Conservation (phyloP, 2,888 invertebrate genomes). For the Noctua comes region DNA sequence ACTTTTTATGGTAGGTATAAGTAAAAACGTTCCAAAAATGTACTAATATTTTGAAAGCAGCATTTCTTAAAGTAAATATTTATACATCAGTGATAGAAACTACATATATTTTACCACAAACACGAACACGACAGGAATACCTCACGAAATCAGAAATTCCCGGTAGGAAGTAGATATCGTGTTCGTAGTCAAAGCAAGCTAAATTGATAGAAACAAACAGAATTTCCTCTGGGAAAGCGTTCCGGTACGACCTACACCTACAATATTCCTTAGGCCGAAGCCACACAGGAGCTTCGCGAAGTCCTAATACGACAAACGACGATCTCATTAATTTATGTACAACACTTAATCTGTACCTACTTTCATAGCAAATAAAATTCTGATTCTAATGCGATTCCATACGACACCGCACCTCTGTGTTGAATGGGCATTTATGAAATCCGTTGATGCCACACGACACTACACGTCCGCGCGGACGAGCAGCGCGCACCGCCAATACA, state of each 20-base stretch:
- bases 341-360: too few relatives aligned
- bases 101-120: not conserved
- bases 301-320: too few relatives aligned
- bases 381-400: too few relatives aligned
- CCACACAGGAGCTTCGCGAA: not conserved
- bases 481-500: too few relatives aligned
- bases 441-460: too few relatives aligned
- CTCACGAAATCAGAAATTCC: slow-evolving; percentile 9
- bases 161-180: slow-evolving; percentile 37
- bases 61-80: not conserved
- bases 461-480: too few relatives aligned
- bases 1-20: not conserved
- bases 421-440: too few relatives aligned
- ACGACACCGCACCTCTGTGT: too few relatives aligned
- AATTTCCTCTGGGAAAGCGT: slow-evolving; percentile 40
- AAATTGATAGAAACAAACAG: slow-evolving; percentile 59
- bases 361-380: too few relatives aligned
- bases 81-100: not conserved
- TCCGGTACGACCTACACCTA: slow-evolving; percentile 6
- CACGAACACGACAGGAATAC: not conserved
- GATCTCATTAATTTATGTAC: too few relatives aligned
- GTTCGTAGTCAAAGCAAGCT: slow-evolving; percentile 37
- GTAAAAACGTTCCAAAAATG: not conserved
- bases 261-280: not conserved
- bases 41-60: not conserved